Conservation (phyloP, 2,888 invertebrate genomes). For the Laothoe populi region DNA sequence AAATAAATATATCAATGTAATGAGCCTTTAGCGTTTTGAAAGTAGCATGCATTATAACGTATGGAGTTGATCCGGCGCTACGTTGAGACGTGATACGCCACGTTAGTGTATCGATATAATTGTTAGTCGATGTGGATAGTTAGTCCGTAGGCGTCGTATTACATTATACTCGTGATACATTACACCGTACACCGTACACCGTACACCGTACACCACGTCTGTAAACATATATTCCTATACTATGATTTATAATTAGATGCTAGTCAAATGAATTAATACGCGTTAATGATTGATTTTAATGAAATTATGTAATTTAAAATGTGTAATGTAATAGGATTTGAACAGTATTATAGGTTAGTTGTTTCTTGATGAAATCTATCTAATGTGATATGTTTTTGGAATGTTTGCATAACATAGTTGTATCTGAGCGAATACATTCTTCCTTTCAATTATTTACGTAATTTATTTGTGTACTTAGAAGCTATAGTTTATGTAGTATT, state of each 20-base stretch:
- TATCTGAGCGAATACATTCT: conserved; percentile 47
- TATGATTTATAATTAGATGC: conserved; percentile 68
- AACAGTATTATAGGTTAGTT: conserved; percentile 84
- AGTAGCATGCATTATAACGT: conserved; percentile 14
- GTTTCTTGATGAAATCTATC: conserved; percentile 67
- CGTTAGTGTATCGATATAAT: conserved; percentile 19
- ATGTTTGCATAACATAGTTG: conserved; percentile 51
- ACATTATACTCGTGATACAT: conserved; percentile 18
- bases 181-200: conserved; percentile 3
- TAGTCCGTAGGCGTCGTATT: conserved; percentile 18
- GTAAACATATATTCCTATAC: conserved; percentile 27
- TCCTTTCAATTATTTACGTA: conserved; percentile 34
- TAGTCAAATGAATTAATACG: conserved; percentile 78
- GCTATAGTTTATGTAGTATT: conserved; percentile 33
- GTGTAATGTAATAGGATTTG: conserved; percentile 61
- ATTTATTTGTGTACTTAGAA: conserved; percentile 36
- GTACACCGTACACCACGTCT: conserved; percentile 12
- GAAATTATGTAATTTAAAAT: conserved; percentile 61
- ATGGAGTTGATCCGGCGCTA: background rate
- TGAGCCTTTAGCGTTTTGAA: conserved; percentile 18
- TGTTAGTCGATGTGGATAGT: conserved; percentile 20
- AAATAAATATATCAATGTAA: conserved; percentile 18
- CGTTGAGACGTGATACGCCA: background rate
- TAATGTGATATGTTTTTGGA: conserved; percentile 68
- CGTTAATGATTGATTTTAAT: conserved; percentile 67